Evolutionary conservation across 1,140 invertebrate species (phyloP).

Genomic region (Drosophila nigromelanica): DNA sequence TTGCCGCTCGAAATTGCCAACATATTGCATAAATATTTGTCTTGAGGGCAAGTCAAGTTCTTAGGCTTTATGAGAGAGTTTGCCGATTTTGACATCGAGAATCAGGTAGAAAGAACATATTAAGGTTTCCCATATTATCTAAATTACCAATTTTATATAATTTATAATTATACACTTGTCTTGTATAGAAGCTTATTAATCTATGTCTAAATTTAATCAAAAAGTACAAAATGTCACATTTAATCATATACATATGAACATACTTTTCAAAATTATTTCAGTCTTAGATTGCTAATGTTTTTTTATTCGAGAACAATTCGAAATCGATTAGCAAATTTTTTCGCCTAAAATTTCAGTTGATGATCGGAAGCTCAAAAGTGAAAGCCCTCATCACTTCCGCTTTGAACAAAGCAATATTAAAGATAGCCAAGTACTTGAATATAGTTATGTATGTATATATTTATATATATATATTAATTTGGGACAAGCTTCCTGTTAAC

Average conservation of each 20-base stretch:
- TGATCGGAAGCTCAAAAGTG: conserved; percentile 16
- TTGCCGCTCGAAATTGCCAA: conserved; percentile 27
- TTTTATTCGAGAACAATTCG: not conserved
- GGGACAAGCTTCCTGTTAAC: conserved; percentile 59
- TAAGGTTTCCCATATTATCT: too few species aligned
- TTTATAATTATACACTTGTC: too few species aligned
- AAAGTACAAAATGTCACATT: too few species aligned
- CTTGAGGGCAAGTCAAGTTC: not conserved
- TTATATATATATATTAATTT: conserved; percentile 36
- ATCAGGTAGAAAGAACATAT: not conserved
- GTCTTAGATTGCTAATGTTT: not conserved
- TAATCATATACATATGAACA: too few species aligned
- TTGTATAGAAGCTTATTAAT: too few species aligned
- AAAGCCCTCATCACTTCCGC: conserved; percentile 26
- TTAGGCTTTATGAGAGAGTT: not conserved
- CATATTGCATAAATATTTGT: conserved; percentile 39
- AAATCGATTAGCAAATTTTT: conserved; percentile 7
- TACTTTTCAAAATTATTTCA: not conserved
- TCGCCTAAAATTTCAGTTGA: not conserved
- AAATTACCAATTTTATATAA: too few species aligned
- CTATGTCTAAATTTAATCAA: too few species aligned
- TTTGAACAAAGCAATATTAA: conserved; percentile 1
- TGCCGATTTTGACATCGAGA: not conserved
- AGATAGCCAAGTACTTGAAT: conserved; percentile 3
- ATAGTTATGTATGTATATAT: not conserved